Evolutionary conservation across 2,888 invertebrate species (phyloP).

Genomic region (Euzetes globulus): DNA sequence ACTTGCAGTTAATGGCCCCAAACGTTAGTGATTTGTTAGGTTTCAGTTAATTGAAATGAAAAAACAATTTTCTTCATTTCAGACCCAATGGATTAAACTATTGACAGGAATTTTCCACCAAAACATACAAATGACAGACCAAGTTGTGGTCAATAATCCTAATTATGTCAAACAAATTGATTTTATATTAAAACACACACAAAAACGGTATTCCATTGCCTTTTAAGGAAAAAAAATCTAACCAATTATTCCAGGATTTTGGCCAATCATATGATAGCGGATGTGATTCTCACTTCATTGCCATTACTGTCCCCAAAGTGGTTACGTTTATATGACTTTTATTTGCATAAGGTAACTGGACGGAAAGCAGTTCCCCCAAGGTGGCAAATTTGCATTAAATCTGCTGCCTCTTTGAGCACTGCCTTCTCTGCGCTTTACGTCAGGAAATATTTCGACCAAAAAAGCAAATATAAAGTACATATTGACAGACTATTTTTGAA

Average conservation of each 20-base stretch:
- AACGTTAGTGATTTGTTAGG: constrained; percentile 53
- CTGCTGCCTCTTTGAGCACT: constrained; percentile 38
- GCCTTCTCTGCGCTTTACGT: constrained; percentile 63
- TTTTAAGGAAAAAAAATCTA: not conserved
- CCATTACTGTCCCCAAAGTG: constrained; percentile 39
- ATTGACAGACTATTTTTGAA: too few relatives aligned
- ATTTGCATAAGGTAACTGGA: constrained; percentile 70
- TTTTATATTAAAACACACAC: not conserved
- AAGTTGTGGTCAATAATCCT: constrained; percentile 4
- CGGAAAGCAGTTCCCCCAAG: constrained; percentile 58
- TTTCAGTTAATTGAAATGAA: not conserved
- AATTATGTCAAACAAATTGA: constrained; percentile 20
- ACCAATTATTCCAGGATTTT: constrained; percentile 48
- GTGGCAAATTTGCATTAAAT: constrained; percentile 82
- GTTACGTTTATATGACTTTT: constrained; percentile 68
- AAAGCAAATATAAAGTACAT: constrained; percentile 61
- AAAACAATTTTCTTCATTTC: not conserved
- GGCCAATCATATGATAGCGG: constrained; percentile 89
- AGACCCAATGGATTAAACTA: constrained; percentile 5
- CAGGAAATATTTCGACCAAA: constrained; percentile 74
- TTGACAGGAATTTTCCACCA: not conserved
- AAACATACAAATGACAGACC: not conserved
- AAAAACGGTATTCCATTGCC: not conserved
- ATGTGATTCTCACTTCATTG: constrained; percentile 53
- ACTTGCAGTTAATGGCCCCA: constrained; percentile 56